Evolutionary conservation across 2,888 invertebrate species (phyloP).

Genomic region (Lycocerus yunnanus): DNA sequence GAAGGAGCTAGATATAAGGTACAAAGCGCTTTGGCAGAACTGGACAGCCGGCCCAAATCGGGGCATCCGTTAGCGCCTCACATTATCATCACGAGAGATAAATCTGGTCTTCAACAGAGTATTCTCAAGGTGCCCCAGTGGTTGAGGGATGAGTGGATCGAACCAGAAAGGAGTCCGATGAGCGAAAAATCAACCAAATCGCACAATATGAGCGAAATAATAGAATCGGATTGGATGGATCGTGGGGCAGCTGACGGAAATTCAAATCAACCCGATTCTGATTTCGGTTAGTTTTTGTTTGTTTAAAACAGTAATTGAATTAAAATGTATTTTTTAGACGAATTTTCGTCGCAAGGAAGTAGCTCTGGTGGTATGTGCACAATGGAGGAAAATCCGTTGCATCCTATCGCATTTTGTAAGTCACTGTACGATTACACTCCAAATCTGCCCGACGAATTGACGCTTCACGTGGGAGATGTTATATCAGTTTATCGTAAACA

Average conservation of each 20-base stretch:
- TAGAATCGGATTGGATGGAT: conserved; percentile 71
- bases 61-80: conserved; percentile 85
- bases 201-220: conserved; percentile 57
- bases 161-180: conserved; percentile 51
- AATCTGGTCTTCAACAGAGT: conserved; percentile 86
- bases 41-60: conserved; percentile 77
- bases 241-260: conserved; percentile 82
- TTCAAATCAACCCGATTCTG: conserved; percentile 85
- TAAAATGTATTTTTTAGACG: conserved; percentile 61
- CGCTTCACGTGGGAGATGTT: conserved; percentile 72
- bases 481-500: conserved; percentile 89
- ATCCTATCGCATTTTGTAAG: conserved; percentile 73
- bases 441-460: conserved; percentile 85
- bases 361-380: conserved; percentile 50
- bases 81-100: conserved; percentile 86
- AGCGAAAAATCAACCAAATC: conserved; percentile 52
- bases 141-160: conserved; percentile 69
- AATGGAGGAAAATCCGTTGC: conserved; percentile 55
- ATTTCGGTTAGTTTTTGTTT: conserved; percentile 64
- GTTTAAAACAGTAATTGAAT: neutral
- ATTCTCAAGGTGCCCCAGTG: conserved; percentile 81
- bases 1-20: conserved; percentile 91
- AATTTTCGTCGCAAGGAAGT: conserved; percentile 79
- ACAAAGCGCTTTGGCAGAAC: conserved; percentile 77
- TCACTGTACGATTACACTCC: conserved; percentile 89